Evolutionary conservation across 2,797 vertebrate genomes (phyloP).

Genomic region (Pipistrellus pygmaeus): DNA sequence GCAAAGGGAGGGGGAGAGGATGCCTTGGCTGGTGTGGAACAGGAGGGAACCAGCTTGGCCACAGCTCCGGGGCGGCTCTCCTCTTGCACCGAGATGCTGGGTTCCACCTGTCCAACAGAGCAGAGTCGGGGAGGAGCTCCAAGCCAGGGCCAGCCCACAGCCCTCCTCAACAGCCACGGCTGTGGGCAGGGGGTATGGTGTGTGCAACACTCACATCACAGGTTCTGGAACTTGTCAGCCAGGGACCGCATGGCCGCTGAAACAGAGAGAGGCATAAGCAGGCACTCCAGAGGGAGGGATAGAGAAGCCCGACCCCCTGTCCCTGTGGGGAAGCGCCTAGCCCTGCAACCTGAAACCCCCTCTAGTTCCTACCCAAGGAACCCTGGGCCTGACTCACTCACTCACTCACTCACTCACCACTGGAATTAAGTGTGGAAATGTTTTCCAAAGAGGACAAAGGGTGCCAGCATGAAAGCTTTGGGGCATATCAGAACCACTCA

Average conservation of each 20-base stretch:
- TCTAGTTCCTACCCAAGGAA: background rate
- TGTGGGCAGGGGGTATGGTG: background rate
- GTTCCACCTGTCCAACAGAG: background rate
- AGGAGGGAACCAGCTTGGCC: background rate
- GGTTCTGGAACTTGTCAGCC: background rate
- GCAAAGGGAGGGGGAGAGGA: background rate
- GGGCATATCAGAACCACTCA: background rate
- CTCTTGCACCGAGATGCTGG: background rate
- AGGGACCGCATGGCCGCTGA: background rate
- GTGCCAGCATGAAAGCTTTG: background rate
- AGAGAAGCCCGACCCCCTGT: background rate
- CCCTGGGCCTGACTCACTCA: background rate
- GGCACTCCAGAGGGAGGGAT: background rate
- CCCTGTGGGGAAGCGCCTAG: background rate
- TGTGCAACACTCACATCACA: slow-evolving; percentile 50
- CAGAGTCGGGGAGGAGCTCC: background rate
- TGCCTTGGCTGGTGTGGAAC: background rate
- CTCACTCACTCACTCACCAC: background rate
- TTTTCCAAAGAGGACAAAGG: background rate
- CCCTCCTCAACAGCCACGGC: background rate
- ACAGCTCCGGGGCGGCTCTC: background rate
- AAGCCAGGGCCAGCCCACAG: background rate
- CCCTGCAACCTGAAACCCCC: background rate
- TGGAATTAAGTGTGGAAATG: background rate
- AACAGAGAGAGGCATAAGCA: background rate